Base-by-base conservation (phyloP, 2,888 invertebrate species). In the Microplitis deprimator region DNA sequence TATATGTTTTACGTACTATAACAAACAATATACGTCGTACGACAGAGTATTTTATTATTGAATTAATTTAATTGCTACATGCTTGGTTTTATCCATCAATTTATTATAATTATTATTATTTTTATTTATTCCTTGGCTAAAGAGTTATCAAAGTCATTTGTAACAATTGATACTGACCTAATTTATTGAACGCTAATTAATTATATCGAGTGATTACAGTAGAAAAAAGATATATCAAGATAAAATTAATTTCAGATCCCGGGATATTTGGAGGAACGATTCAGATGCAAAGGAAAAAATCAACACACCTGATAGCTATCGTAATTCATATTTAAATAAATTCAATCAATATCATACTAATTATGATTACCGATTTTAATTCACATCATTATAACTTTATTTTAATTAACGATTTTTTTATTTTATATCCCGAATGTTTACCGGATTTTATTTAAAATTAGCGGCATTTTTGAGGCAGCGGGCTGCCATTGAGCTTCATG, bases 251-350 rank as follows among this genome's bases (percentile, higher is more conserved):
- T 91, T 87, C 91, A 92, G 92, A 91, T 92, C 83, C 92, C 93
- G 80, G 93, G 93, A 81, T 91, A 91, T 84, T 90, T 93, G 85
- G 93, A 92, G 85, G 92, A 92, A 81, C 91, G 91, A 84, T 93
- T 92, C 90, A 89, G 89, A 83, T 87, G 88, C 82, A 90, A 89
- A 86, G 87, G 85, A 80, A 88, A 87, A 78, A 85, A 84, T 71
- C 86, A 87, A 82, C 86, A 85, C 82, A 89, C 88, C 83, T 89
- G 89, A 89, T 89, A 87, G 79, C 83, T 79, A 85, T 83, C 81
- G 80, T 68, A 64, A 7, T 13, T 39, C 38, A 61, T n/a, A 59
- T 39, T 64, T 65, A 69, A 41, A 64, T 39, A 69, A 38, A 69
- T 73, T 77, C 60, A 59, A 73, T 68, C 50, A 69, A 41, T 73